These are phyloP conservation scores for Pteropus rufus DNA, from an alignment of 2,797 vertebrate genomes.

Conservation along the genomic window DNA sequence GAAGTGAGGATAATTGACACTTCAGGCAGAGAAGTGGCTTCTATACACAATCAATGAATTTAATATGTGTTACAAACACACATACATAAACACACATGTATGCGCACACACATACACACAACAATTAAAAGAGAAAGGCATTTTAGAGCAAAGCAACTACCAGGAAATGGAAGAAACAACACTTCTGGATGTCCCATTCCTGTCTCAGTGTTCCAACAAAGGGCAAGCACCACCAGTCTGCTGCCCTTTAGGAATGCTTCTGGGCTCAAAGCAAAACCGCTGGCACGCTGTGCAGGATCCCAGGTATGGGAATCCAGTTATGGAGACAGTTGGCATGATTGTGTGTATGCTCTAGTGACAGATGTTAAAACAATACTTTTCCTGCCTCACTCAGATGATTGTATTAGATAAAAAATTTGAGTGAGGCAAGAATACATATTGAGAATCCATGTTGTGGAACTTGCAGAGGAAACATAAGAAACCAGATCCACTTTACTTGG, in stretches of 20 bases:
- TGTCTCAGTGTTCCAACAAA: background rate
- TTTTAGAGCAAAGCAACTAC: background rate
- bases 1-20: background rate
- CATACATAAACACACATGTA: background rate
- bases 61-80: background rate
- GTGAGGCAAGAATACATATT: too few species aligned
- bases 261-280: background rate
- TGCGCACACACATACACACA: too few species aligned
- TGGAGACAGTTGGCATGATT: background rate
- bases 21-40: background rate
- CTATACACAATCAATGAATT: background rate
- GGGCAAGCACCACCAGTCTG: background rate
- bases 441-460: background rate
- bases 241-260: too few species aligned
- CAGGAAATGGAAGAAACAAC: background rate
- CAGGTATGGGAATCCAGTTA: background rate
- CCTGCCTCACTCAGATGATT: background rate
- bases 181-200: background rate
- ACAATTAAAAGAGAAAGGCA: background rate
- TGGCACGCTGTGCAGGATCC: fast-evolving
- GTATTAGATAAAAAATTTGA: too few species aligned
- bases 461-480: background rate
- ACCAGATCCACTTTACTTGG: background rate
- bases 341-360: background rate
- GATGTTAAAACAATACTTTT: background rate